These are phyloP conservation scores for Takifugu bimaculatus DNA, from an alignment of 2,113 vertebrate species.

Conservation along the genomic window DNA sequence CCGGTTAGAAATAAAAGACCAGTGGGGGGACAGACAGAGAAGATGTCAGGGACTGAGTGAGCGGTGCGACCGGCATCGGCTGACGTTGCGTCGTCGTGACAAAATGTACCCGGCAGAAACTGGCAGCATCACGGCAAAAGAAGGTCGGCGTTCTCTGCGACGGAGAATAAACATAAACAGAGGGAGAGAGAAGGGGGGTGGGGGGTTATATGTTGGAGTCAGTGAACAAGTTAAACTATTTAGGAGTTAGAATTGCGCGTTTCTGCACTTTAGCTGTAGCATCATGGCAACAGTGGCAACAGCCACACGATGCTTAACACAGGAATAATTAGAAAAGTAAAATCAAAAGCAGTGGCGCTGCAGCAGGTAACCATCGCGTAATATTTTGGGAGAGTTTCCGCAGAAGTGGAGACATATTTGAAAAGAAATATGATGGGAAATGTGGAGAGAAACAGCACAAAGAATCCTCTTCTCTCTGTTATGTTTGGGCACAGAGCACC, in stretches of 20 bases:
- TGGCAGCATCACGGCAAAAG: constrained; percentile 48
- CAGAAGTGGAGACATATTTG: no score
- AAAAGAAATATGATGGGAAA: constrained; percentile 12
- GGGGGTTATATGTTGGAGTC: no score
- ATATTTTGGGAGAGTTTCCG: no score
- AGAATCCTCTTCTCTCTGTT: constrained; percentile 10
- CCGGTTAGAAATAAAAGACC: constrained; percentile 48
- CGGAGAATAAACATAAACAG: not conserved
- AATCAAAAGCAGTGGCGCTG: no score
- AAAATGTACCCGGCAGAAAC: constrained; percentile 48
- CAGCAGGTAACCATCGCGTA: no score
- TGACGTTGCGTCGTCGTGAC: constrained; percentile 49
- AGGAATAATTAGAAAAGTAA: no score
- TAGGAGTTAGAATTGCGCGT: no score
- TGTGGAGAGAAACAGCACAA: constrained; percentile 17
- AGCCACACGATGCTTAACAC: no score
- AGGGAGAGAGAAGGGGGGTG: no score
- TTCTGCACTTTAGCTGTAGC: no score
- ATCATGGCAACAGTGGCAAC: no score
- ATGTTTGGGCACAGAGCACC: constrained; percentile 28
- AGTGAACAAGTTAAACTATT: no score
- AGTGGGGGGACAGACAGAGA: constrained; percentile 46
- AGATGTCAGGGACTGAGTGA: constrained; percentile 25
- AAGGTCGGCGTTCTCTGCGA: constrained; percentile 58
- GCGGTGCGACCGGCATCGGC: constrained; percentile 13